Conservation (phyloP, 2,888 invertebrate species). For the Lasioglossum zephyrum region DNA sequence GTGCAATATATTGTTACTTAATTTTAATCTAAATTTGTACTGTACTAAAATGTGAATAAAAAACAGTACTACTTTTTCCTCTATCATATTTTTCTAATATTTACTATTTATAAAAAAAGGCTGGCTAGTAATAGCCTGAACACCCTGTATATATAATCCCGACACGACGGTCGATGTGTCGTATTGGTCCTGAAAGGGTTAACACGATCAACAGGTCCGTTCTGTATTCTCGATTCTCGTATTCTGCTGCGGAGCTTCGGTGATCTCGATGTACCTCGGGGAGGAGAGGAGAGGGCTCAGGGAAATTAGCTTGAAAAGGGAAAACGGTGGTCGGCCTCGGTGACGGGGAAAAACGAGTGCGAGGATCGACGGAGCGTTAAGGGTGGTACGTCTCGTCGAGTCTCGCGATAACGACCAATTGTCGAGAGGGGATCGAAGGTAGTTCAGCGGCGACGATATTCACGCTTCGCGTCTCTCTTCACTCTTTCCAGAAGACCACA, state of each 20-base stretch:
- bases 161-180: too few relatives aligned
- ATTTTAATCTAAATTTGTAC: too few relatives aligned
- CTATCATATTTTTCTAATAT: too few relatives aligned
- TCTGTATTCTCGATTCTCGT: background rate
- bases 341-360: constrained; percentile 5
- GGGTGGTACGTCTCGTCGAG: constrained; percentile 9
- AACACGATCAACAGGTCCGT: background rate
- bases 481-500: background rate
- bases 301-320: background rate
- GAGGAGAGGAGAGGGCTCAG: background rate
- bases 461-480: background rate
- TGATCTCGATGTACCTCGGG: background rate
- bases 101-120: too few relatives aligned
- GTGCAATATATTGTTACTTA: too few relatives aligned
- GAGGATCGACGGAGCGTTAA: constrained; percentile 4
- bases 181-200: background rate
- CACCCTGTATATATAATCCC: background rate
- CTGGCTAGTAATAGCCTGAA: too few relatives aligned
- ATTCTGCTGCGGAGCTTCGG: background rate
- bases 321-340: background rate
- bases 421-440: constrained; percentile 23
- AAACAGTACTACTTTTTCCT: too few relatives aligned
- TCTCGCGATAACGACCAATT: constrained; percentile 32
- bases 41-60: too few relatives aligned
- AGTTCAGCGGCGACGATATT: constrained; percentile 18